Evolutionary conservation across 1,140 invertebrate genomes (phyloP).

Genomic region (Ephestia elutella): DNA sequence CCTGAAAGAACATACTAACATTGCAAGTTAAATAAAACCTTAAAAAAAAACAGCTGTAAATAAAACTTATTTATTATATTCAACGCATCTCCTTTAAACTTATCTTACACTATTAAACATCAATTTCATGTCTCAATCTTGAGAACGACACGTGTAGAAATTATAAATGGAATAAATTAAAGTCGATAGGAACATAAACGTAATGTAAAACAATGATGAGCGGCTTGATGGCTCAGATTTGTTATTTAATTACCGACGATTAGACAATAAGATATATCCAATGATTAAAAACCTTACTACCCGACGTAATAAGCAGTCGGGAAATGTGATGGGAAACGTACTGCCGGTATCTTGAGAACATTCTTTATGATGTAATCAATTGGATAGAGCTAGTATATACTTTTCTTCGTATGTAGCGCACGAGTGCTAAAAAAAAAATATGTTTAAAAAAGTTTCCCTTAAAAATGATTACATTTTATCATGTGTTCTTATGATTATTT

Average conservation of each 20-base stretch:
- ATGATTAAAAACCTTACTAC: constrained; percentile 25
- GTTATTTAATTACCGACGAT: constrained; percentile 13
- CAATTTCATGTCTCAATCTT: neutral
- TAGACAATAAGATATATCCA: constrained; percentile 29
- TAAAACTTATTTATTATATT: too few species aligned
- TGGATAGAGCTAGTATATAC: neutral
- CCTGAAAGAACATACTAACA: too few species aligned
- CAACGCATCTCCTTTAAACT: too few species aligned
- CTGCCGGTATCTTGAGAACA: constrained; percentile 30
- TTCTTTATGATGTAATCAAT: constrained; percentile 32
- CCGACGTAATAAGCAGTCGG: constrained; percentile 29
- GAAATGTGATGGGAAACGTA: constrained; percentile 31
- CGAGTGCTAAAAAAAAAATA: too few species aligned
- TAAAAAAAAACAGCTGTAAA: too few species aligned
- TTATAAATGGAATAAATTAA: neutral
- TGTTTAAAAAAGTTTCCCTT: too few species aligned
- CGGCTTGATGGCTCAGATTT: neutral
- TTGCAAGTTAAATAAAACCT: too few species aligned
- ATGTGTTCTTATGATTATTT: too few species aligned
- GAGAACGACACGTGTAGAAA: neutral
- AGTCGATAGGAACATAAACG: neutral
- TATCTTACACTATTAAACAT: too few species aligned
- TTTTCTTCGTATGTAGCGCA: neutral
- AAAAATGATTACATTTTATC: too few species aligned
- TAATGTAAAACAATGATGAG: neutral